These are phyloP conservation scores for Echeneis naucrates DNA, from an alignment of 2,797 vertebrate species.

Conservation along the genomic window DNA sequence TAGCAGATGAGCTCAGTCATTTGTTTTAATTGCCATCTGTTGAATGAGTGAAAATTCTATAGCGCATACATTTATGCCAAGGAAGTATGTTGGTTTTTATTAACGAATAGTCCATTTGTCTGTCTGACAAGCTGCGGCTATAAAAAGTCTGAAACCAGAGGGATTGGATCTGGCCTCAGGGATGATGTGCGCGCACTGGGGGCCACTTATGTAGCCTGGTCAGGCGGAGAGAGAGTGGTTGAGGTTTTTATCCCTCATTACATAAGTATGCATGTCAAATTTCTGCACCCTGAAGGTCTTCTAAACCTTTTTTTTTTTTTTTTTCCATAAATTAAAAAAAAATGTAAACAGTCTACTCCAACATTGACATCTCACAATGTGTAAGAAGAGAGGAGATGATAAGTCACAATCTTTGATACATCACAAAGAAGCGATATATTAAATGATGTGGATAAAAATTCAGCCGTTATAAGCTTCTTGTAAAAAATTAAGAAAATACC, in stretches of 20 bases:
- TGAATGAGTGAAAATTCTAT: slow-evolving; percentile 13
- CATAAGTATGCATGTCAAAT: slow-evolving; percentile 49
- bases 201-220: slow-evolving; percentile 57
- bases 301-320: slow-evolving; percentile 13
- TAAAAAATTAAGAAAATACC: slow-evolving; percentile 3
- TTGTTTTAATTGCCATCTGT: slow-evolving; percentile 39
- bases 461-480: too few relatives aligned
- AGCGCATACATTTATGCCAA: background rate
- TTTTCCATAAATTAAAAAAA: too few relatives aligned
- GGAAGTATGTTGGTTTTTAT: slow-evolving; percentile 23
- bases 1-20: slow-evolving; percentile 11
- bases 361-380: too few relatives aligned
- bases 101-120: slow-evolving; percentile 10
- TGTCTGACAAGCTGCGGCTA: slow-evolving; percentile 16
- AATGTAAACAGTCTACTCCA: background rate
- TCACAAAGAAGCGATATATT: slow-evolving; percentile 1
- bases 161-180: slow-evolving; percentile 33
- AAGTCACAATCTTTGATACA: background rate
- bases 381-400: background rate
- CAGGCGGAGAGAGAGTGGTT: slow-evolving; percentile 44
- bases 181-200: slow-evolving; percentile 41
- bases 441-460: background rate
- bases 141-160: slow-evolving; percentile 23
- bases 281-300: slow-evolving; percentile 40
- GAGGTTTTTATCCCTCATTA: slow-evolving; percentile 65